Base-by-base conservation (phyloP, 2,797 vertebrate species). In the Champsocephalus gunnari region DNA sequence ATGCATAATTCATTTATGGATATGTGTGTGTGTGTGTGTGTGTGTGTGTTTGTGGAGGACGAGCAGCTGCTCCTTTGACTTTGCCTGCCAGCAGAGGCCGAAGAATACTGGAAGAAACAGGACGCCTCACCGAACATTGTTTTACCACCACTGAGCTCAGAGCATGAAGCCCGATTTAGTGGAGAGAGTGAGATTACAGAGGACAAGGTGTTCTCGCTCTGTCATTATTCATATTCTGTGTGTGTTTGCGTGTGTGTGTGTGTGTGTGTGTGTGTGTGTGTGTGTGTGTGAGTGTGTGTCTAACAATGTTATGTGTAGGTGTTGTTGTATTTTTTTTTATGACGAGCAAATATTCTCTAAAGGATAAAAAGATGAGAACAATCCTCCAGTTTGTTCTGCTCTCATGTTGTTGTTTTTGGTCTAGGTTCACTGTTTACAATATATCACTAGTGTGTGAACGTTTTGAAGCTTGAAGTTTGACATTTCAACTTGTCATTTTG, bases 1-100 rank as follows among this genome's bases (percentile, higher is more conserved):
- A 48, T 65, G 28, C 62, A 72, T 70, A 48, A 76, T 71, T 66
- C 48, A 76, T 71, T 60, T 21, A 81, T 71, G 58, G 53, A 28
- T n/a, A 24, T 57, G 55, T 65, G 48, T 63, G 17, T 38, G 34
- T 38, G 34, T 38, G 34, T 38, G 34, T 38, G 34, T 38, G 1
- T 38, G 34, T 38, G 3, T 38, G 8, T 38, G 34, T 38, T 1
- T 28, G 50, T 24, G 72, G 59, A 58, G 58, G 51, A 66, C 48
- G 66, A 59, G 49, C 73, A 59, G 79, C 63, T 77, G 65, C 56
- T 73, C 41, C 38, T 74, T 45, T 79, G 79, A 72, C 70, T 76
- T 69, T 43, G 1, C 24, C 68, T 66, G 56, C 41, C 71, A 50
- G 49, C 51, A 64, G 66, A 77, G 12, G 49, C 38, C 57, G 55